phyloP scores from a whole-genome alignment of 2,888 invertebrate genomes.

The Gasteruption jaculator region DNA sequence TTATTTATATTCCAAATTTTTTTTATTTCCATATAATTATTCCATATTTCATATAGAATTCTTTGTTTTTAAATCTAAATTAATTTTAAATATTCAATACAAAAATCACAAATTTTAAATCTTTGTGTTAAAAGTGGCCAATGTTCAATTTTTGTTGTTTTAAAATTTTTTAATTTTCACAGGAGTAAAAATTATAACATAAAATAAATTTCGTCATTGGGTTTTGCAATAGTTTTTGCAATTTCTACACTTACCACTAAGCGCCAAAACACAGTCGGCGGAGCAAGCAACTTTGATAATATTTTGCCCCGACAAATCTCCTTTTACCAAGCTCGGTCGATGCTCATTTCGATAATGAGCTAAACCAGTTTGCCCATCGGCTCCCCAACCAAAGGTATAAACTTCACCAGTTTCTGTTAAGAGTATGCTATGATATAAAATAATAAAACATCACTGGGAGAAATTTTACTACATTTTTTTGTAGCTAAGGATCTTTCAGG shows the following conservation, averaged over 20 bases:
- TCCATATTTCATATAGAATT: no score
- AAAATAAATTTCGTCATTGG: no score
- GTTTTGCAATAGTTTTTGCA: no score
- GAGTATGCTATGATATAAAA: conserved; percentile 58
- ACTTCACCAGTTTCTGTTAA: conserved; percentile 76
- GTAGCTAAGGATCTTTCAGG: no score
- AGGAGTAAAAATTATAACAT: no score
- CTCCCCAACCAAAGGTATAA: conserved; percentile 88
- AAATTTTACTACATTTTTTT: conserved; percentile 5
- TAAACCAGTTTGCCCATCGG: conserved; percentile 90
- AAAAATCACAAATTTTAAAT: neutral
- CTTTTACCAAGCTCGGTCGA: conserved; percentile 62
- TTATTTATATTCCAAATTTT: no score
- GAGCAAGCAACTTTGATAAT: conserved; percentile 76
- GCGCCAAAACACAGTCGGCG: conserved; percentile 84
- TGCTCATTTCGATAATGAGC: conserved; percentile 64
- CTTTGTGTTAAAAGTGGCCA: neutral
- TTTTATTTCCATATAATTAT: no score
- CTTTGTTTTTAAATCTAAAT: neutral
- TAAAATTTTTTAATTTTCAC: neutral
- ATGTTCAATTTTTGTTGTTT: neutral
- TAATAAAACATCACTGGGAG: conserved; percentile 35
- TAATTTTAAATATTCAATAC: neutral
- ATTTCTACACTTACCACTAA: conserved; percentile 62
- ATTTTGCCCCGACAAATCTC: conserved; percentile 77